Percentiles rank a stretch among this genome's conserved stretches.
These are phyloP conservation scores for Eumerus sabulonum DNA, from an alignment of 2,888 invertebrate genomes.

Conservation along the genomic window DNA sequence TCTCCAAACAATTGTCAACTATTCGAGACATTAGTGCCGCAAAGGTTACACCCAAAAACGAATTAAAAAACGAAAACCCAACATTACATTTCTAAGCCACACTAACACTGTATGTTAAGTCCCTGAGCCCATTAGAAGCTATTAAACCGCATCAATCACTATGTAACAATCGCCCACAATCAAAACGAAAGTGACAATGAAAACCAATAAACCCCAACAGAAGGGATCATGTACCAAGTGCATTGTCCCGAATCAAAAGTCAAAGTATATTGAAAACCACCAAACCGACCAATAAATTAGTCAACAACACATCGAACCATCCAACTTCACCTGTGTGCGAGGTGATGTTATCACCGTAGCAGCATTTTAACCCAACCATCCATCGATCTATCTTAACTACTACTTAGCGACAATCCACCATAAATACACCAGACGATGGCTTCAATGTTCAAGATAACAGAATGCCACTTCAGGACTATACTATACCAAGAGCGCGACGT, in stretches of 20 bases:
- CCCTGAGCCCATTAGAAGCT: slow-evolving; percentile 48
- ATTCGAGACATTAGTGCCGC: too few relatives aligned
- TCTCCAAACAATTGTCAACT: background rate
- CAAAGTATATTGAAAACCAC: slow-evolving; percentile 22
- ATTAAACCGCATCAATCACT: slow-evolving; percentile 59
- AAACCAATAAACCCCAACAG: slow-evolving; percentile 58
- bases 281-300: slow-evolving; percentile 64
- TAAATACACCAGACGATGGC: slow-evolving; percentile 63
- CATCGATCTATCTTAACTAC: slow-evolving; percentile 69
- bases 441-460: slow-evolving; percentile 65
- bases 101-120: slow-evolving; percentile 40
- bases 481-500: slow-evolving; percentile 40
- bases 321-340: slow-evolving; percentile 53
- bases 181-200: slow-evolving; percentile 62
- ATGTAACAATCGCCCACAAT: slow-evolving; percentile 47
- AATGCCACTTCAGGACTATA: slow-evolving; percentile 29
- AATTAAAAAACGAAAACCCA: background rate
- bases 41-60: too few relatives aligned
- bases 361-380: slow-evolving; percentile 66
- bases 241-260: background rate
- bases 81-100: slow-evolving; percentile 53
- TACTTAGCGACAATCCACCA: slow-evolving; percentile 66
- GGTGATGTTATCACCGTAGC: slow-evolving; percentile 57
- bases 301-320: too few relatives aligned
- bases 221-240: slow-evolving; percentile 10